These are phyloP conservation scores for Morone chrysops DNA, from an alignment of 2,113 vertebrate species.

Conservation along the genomic window DNA sequence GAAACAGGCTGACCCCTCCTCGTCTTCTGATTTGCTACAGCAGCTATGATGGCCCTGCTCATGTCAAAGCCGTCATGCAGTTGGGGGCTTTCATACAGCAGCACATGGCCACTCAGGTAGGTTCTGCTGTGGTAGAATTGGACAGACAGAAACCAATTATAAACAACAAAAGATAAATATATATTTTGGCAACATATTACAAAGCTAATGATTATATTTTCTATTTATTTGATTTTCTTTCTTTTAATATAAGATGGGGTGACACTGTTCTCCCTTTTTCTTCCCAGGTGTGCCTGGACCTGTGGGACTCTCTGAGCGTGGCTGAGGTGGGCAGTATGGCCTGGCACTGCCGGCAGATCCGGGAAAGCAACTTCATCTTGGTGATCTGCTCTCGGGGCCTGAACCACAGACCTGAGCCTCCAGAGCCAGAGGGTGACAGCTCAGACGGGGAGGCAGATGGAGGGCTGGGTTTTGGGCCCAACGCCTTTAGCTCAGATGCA, in stretches of 20 bases:
- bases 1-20: conserved; percentile 63
- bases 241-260: background rate
- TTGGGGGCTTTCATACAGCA: conserved; percentile 84
- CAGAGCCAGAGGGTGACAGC: background rate
- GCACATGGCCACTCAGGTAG: conserved; percentile 84
- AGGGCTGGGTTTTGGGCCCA: background rate
- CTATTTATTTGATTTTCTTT: background rate
- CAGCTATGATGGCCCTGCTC: conserved; percentile 78
- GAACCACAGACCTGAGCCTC: conserved; percentile 13
- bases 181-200: background rate
- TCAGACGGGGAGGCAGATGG: conserved; percentile 13
- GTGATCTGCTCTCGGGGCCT: conserved; percentile 82
- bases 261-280: background rate
- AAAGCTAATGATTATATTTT: background rate
- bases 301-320: conserved; percentile 83
- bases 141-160: background rate
- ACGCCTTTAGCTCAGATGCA: conserved; percentile 35
- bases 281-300: conserved; percentile 82
- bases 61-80: conserved; percentile 80
- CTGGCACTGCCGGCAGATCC: conserved; percentile 81
- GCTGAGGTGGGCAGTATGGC: conserved; percentile 78
- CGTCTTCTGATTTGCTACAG: conserved; percentile 85
- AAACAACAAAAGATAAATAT: background rate
- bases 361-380: conserved; percentile 82
- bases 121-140: background rate